Conservation (phyloP, 1,140 invertebrate genomes). For the Caenorhabditis latens region DNA sequence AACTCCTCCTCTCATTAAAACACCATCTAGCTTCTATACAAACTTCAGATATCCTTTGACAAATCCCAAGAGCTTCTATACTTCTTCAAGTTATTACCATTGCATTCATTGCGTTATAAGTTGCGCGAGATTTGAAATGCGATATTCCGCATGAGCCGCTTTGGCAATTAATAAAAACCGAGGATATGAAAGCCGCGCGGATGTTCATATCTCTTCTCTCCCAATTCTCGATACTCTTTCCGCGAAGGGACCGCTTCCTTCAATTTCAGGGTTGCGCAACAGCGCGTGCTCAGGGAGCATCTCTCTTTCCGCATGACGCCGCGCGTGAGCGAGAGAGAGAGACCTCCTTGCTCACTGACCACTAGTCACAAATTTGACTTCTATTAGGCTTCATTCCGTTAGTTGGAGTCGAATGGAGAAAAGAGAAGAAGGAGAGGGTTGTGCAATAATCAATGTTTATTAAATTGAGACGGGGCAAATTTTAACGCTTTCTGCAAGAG, state of each 20-base stretch:
- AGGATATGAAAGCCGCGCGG: background rate
- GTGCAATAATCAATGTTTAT: conserved; percentile 54
- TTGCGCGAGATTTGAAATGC: conserved; percentile 43
- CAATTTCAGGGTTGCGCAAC: conserved; percentile 51
- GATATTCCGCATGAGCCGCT: conserved; percentile 43
- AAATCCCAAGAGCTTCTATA: conserved; percentile 2
- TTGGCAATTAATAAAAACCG: conserved; percentile 48
- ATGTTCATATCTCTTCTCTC: background rate
- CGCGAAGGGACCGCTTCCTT: background rate
- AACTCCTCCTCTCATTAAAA: background rate
- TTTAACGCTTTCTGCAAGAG: background rate
- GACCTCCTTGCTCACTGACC: conserved; percentile 37
- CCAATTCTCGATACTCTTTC: conserved; percentile 6
- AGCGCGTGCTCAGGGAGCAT: background rate
- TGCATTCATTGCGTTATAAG: conserved; percentile 48
- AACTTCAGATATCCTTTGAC: conserved; percentile 21
- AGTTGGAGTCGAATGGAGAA: background rate
- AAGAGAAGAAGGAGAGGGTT: background rate
- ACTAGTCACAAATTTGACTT: conserved; percentile 35
- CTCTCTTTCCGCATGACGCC: conserved; percentile 40
- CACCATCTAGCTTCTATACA: background rate
- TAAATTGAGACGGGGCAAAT: conserved; percentile 29
- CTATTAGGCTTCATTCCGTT: background rate
- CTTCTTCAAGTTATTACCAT: conserved; percentile 27
- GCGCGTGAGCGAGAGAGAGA: conserved; percentile 1